Conservation (phyloP, 2,888 invertebrate genomes). For the Netelia virgata region DNA sequence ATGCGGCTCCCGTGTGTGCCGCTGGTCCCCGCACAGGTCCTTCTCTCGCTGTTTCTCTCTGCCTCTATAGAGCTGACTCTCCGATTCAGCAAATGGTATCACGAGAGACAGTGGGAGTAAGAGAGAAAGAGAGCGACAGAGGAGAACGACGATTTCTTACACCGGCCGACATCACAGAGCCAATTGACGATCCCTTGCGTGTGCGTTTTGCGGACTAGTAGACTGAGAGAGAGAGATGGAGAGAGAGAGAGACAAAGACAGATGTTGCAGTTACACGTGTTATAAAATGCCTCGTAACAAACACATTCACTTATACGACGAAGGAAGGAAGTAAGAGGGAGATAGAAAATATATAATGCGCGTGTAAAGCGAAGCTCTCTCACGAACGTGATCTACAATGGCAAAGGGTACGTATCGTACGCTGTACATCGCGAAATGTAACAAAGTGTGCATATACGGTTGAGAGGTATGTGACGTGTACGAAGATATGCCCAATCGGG, state of each 20-base stretch:
- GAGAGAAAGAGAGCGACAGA: slow-evolving; percentile 29
- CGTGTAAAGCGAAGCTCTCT: slow-evolving; percentile 9
- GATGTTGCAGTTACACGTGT: neutral
- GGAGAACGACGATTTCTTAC: slow-evolving; percentile 58
- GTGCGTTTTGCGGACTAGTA: slow-evolving; percentile 52
- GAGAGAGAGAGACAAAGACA: neutral
- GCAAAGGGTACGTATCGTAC: slow-evolving; percentile 3
- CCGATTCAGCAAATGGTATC: slow-evolving; percentile 82
- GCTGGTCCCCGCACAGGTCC: slow-evolving; percentile 38
- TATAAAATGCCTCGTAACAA: neutral
- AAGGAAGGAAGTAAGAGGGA: slow-evolving; percentile 11
- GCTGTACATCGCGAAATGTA: slow-evolving; percentile 18
- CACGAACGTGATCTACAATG: slow-evolving; percentile 56
- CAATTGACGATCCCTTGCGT: slow-evolving; percentile 44
- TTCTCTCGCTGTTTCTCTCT: slow-evolving; percentile 25
- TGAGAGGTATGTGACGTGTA: slow-evolving; percentile 39
- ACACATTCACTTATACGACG: neutral
- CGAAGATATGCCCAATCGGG: slow-evolving; percentile 66
- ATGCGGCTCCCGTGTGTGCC: slow-evolving; percentile 78
- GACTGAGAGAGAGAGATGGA: slow-evolving; percentile 2
- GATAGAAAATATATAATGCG: neutral
- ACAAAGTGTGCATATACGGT: slow-evolving; percentile 11
- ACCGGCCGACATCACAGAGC: slow-evolving; percentile 43
- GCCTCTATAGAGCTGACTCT: slow-evolving; percentile 23
- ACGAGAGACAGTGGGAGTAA: slow-evolving; percentile 25